A percentile compares a stretch with the other conserved stretches of the same genome.
phyloP scores from a whole-genome alignment of 1,140 invertebrate genomes.

The Cyclina sinensis region DNA sequence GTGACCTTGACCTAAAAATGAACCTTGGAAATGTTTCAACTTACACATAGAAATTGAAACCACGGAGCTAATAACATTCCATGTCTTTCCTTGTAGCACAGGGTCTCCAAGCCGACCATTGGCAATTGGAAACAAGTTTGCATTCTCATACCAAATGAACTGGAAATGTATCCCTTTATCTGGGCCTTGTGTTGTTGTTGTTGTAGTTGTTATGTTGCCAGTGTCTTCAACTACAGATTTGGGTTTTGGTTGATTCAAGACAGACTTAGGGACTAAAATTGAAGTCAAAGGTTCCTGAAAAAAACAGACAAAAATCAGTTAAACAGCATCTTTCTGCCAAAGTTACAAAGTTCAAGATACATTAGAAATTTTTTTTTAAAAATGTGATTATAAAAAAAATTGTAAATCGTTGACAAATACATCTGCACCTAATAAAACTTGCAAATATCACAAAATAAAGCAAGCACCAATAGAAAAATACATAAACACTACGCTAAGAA shows the following conservation, averaged over 20 bases:
- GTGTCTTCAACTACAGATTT: not conserved
- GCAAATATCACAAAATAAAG: too few species aligned
- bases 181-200: conserved; percentile 21
- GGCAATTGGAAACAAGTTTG: conserved; percentile 82
- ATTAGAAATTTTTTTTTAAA: too few species aligned
- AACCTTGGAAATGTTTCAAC: too few species aligned
- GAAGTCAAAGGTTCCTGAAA: conserved; percentile 62
- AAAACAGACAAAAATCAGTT: conserved; percentile 9
- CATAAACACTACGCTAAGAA: too few species aligned
- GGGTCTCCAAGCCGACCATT: conserved; percentile 71
- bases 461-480: too few species aligned
- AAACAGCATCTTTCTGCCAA: not conserved
- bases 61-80: conserved; percentile 77
- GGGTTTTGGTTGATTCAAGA: not conserved
- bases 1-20: too few species aligned
- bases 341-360: too few species aligned
- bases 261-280: conserved; percentile 45
- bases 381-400: too few species aligned
- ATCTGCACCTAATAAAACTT: too few species aligned
- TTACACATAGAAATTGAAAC: conserved; percentile 80
- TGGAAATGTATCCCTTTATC: conserved; percentile 68
- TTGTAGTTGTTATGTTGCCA: not conserved
- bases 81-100: conserved; percentile 70
- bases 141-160: conserved; percentile 82
- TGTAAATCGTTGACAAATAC: too few species aligned